Base-by-base conservation (phyloP, 2,888 invertebrate species). In the Chromoteleia sp. region DNA sequence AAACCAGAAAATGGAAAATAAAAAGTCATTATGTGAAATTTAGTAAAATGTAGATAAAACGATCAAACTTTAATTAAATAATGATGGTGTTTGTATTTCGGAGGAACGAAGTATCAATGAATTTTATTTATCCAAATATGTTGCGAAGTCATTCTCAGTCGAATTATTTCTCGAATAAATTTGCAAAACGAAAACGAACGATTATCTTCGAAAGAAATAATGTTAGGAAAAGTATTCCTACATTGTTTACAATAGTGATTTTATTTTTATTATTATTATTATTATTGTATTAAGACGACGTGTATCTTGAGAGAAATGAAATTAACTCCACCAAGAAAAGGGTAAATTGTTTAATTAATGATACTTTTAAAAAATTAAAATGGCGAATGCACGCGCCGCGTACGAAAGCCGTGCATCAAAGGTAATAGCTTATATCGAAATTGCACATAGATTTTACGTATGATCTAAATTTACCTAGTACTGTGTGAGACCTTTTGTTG, bases 391-490 rank as follows among this genome's bases (percentile, higher is more conserved):
- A 36, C 4, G 52, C 25, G 45, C 6, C 14, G 12, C 2, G 17
- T 43, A 43, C 45, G 21, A 68, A 45, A 43, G 45, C 30, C 54
- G 48, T 43, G 45, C 48, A 41, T 70, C 25, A 71, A 71, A 71
- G 61, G 19, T 75, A 59, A 76, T 68, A 76, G 68, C 59, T 67
- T 33, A 30, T 21, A 61, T 50, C 54, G 19, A 63, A 56, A 56
- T 41, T 65, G 17, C 19, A 45, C 29, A 14, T 45, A 29, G 59
- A 29, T 33, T 6, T 30, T 21, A 41, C 39, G 43, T 56, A 50
- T 52, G 58, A 61, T 68, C 29, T 68, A 76, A 77, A 86, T 85
- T 73, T 84, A 88, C 87, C 87, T 85, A 86, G 84, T 84, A 87
- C 84, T 82, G 83, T 84, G 76, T 82, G 73, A 83, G 85, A 81